Conservation (phyloP, 2,888 invertebrate genomes). For the Scelioninae gen. 1 region DNA sequence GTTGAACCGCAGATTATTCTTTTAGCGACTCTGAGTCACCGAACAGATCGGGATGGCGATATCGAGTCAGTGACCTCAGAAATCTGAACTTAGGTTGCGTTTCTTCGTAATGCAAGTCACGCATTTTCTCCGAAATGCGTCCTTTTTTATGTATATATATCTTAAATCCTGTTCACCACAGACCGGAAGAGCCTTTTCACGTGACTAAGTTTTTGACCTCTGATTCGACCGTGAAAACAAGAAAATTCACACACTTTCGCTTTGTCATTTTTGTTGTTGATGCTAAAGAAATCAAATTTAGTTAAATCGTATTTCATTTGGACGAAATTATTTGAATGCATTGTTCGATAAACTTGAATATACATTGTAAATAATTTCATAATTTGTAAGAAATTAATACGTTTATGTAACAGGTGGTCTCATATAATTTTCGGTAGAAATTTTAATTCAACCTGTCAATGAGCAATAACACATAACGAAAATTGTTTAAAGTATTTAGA, state of each 20-base stretch:
- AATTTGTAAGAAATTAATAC: too few species aligned
- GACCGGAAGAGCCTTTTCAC: slow-evolving; percentile 41
- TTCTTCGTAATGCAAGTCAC: slow-evolving; percentile 59
- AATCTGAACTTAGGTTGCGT: slow-evolving; percentile 28
- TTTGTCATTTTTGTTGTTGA: background rate
- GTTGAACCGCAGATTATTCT: slow-evolving; percentile 65
- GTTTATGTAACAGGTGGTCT: too few species aligned
- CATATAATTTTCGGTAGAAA: too few species aligned
- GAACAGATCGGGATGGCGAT: slow-evolving; percentile 43
- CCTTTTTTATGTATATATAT: slow-evolving; percentile 33
- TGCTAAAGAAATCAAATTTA: too few species aligned
- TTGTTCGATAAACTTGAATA: too few species aligned
- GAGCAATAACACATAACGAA: too few species aligned
- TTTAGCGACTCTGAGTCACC: slow-evolving; percentile 64
- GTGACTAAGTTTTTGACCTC: slow-evolving; percentile 12
- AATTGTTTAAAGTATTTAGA: too few species aligned
- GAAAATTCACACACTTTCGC: background rate
- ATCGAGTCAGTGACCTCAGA: slow-evolving; percentile 61
- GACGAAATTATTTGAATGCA: too few species aligned
- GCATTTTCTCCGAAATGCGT: slow-evolving; percentile 63
- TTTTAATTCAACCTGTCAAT: too few species aligned
- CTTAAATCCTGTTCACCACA: slow-evolving; percentile 17
- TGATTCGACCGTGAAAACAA: background rate
- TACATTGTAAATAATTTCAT: too few species aligned
- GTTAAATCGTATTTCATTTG: too few species aligned